These are phyloP conservation scores for Leptobrachium leishanense DNA, from an alignment of 2,113 vertebrate genomes.

Conservation along the genomic window DNA sequence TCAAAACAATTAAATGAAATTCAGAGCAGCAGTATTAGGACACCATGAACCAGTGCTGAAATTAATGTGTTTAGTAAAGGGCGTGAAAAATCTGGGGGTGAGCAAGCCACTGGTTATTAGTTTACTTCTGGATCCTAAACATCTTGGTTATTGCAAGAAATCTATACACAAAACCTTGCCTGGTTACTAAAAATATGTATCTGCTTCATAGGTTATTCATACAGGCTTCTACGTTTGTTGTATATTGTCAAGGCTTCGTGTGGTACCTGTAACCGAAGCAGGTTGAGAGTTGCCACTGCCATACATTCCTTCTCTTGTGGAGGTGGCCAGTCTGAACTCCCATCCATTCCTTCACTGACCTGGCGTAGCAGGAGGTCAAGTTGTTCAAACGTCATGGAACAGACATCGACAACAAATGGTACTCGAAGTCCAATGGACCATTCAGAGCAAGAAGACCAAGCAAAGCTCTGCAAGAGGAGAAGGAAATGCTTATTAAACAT, in stretches of 20 bases:
- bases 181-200: too few relatives aligned
- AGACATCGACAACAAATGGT: slow-evolving; percentile 96
- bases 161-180: too few relatives aligned
- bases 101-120: too few relatives aligned
- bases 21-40: not conserved
- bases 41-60: too few relatives aligned
- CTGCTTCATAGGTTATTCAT: too few relatives aligned
- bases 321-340: slow-evolving; percentile 93
- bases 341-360: slow-evolving; percentile 96
- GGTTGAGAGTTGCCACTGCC: slow-evolving; percentile 90
- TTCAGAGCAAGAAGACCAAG: slow-evolving; percentile 96
- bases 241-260: not conserved
- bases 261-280: slow-evolving; percentile 89
- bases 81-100: too few relatives aligned
- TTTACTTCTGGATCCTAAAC: too few relatives aligned
- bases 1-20: not conserved
- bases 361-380: slow-evolving; percentile 90
- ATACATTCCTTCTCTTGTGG: slow-evolving; percentile 96
- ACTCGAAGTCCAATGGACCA: slow-evolving; percentile 94
- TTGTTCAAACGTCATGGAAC: slow-evolving; percentile 93
- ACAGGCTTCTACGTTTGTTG: too few relatives aligned
- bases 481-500: not conserved
- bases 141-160: too few relatives aligned
- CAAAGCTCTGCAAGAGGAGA: slow-evolving; percentile 74
- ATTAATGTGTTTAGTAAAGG: too few relatives aligned